phyloP scores from a whole-genome alignment of 2,113 vertebrate species.

The Melozone crissalis region DNA sequence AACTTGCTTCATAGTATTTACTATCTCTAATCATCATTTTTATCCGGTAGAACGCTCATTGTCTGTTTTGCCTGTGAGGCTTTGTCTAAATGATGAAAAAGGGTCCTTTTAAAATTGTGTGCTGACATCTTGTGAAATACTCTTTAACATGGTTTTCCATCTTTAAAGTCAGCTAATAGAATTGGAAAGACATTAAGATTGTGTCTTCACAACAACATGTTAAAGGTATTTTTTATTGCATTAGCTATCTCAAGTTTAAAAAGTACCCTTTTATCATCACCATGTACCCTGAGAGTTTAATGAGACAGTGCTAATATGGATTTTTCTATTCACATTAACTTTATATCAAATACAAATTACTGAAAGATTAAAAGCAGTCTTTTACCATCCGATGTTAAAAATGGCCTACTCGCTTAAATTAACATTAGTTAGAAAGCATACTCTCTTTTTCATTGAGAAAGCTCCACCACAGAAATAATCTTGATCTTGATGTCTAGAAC shows the following conservation, averaged over 20 bases:
- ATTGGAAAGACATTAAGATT: slow-evolving; percentile 47
- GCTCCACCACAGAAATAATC: not conserved
- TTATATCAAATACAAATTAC: slow-evolving; percentile 63
- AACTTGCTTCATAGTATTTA: slow-evolving; percentile 35
- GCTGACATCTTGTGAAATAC: slow-evolving; percentile 32
- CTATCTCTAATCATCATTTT: slow-evolving; percentile 29
- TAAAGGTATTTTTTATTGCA: slow-evolving; percentile 55
- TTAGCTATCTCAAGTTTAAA: slow-evolving; percentile 46
- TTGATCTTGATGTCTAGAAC: slow-evolving; percentile 33
- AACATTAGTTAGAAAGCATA: slow-evolving; percentile 24
- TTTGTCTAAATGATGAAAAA: slow-evolving; percentile 56
- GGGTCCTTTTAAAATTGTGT: slow-evolving; percentile 18
- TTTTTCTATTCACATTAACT: slow-evolving; percentile 58
- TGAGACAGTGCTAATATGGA: slow-evolving; percentile 50
- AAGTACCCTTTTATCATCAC: slow-evolving; percentile 39
- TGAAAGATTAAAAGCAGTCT: slow-evolving; percentile 54
- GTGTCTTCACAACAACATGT: slow-evolving; percentile 28
- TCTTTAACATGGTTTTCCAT: slow-evolving; percentile 41
- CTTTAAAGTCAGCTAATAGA: slow-evolving; percentile 58
- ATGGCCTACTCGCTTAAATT: slow-evolving; percentile 37
- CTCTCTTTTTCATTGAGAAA: slow-evolving; percentile 26
- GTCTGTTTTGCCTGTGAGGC: slow-evolving; percentile 42
- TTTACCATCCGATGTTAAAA: slow-evolving; percentile 35
- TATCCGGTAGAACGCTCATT: not conserved
- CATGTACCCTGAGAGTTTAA: slow-evolving; percentile 32